Evolutionary conservation across 2,113 vertebrate species (phyloP), one percentile per base, ranked within the genome.

Genomic region (Festucalex cinctus): DNA sequence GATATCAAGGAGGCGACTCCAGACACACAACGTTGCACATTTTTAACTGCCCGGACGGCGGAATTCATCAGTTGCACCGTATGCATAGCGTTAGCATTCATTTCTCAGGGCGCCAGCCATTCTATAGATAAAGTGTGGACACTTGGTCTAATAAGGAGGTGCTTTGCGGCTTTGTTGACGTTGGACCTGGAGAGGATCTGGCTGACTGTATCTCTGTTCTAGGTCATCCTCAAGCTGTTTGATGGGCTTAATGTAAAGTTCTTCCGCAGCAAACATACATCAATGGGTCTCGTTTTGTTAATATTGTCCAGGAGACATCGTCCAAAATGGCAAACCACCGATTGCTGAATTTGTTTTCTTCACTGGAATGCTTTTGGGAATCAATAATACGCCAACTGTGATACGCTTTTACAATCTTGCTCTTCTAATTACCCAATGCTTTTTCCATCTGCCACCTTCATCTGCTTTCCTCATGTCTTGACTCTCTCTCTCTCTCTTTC

Each of bases 51-150:
- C 66, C 70, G 56, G 26, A n/a, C 68, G 69, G 74, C 76, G 72
- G 36, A 83, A 82, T 81, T 70, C 63, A 65, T 83, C 69, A 35
- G 71, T 85, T 78, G 65, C 80, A 82, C 87, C 82, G 82, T 82
- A 64, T 82, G 66, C 65, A 78, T 84, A 70, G 78, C 65, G 68
- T 85, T 77, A 81, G 63, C 76, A 75, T 77, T 63, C 58, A 57
- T 32, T 82, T 80, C 69, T 56, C 66, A 41, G 59, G 9, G 0
- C 79, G 63, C 41, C 1, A 37, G 66, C 5, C 51, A 48, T 49
- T 59, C 10, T 10, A 12, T 20, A 26, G 54, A 20, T 19, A 20
- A 36, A 28, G 9, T 19, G 28, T 32, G 28, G 28, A 32, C 28
- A 32, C 28, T 32, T 32, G 28, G 28, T 4, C 28, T 32, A 32